Evolutionary conservation across 2,888 invertebrate genomes (phyloP).

Genomic region (Elaeidobius kamerunicus): DNA sequence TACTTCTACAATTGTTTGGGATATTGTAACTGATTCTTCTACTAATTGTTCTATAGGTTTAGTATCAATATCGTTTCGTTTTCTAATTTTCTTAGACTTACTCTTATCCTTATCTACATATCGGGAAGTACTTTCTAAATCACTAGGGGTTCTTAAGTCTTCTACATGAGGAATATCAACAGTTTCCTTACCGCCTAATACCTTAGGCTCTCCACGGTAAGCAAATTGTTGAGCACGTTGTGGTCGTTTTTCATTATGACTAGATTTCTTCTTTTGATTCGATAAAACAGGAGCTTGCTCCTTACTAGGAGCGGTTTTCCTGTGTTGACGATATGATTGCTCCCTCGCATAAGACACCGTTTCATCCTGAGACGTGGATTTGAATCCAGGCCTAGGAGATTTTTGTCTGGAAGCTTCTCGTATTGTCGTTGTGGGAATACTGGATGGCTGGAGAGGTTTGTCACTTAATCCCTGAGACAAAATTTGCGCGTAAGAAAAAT

Average conservation of each 20-base stretch:
- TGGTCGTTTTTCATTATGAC: conserved; percentile 43
- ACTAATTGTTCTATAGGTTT: background rate
- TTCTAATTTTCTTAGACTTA: conserved; percentile 36
- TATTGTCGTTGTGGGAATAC: conserved; percentile 40
- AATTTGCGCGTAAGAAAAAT: conserved; percentile 69
- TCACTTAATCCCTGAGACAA: conserved; percentile 61
- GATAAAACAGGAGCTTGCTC: conserved; percentile 39
- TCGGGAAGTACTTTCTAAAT: conserved; percentile 39
- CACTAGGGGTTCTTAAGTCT: conserved; percentile 41
- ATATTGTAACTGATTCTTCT: background rate
- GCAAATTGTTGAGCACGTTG: conserved; percentile 37
- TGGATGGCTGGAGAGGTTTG: conserved; percentile 58
- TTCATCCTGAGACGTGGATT: conserved; percentile 42
- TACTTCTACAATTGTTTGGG: background rate
- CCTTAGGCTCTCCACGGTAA: conserved; percentile 46
- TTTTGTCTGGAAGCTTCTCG: conserved; percentile 41
- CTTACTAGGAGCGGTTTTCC: conserved; percentile 33
- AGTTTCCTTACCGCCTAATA: conserved; percentile 40
- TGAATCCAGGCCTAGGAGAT: conserved; percentile 42
- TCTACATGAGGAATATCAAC: conserved; percentile 35
- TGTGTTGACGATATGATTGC: conserved; percentile 38
- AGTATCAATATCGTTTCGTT: background rate
- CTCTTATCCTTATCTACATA: conserved; percentile 38
- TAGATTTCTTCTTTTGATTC: conserved; percentile 40
- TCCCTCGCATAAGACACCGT: conserved; percentile 44